Evolutionary conservation across 2,888 invertebrate species (phyloP).

Genomic region (Corythucha ciliata): DNA sequence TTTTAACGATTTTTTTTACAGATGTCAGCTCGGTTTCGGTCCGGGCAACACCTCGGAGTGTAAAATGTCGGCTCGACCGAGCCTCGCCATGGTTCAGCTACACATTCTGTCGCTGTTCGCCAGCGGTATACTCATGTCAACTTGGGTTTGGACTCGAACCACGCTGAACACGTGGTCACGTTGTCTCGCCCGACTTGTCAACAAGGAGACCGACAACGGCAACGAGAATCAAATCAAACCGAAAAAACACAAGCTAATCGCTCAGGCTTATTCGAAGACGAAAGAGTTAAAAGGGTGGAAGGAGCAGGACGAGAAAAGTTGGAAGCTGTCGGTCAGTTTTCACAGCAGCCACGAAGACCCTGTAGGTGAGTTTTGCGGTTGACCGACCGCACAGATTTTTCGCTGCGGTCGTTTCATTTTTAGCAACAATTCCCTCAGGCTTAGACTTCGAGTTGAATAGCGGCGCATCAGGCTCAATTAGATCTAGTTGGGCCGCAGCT

Average conservation of each 20-base stretch:
- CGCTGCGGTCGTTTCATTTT: too few species aligned
- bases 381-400: too few species aligned
- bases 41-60: conserved; percentile 44
- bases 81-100: conserved; percentile 69
- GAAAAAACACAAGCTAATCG: conserved; percentile 83
- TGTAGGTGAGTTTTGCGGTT: conserved; percentile 54
- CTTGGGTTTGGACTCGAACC: conserved; percentile 87
- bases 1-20: conserved; percentile 36
- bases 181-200: conserved; percentile 68
- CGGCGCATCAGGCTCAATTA: conserved; percentile 66
- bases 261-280: conserved; percentile 80
- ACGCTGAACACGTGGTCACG: conserved; percentile 78
- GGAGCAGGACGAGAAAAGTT: conserved; percentile 70
- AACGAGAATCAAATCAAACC: conserved; percentile 54
- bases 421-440: conserved; percentile 45
- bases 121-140: conserved; percentile 78
- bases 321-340: conserved; percentile 76
- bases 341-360: conserved; percentile 84
- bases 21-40: conserved; percentile 42
- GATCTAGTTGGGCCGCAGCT: conserved; percentile 86
- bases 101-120: conserved; percentile 75
- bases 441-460: conserved; percentile 64
- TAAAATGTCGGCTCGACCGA: conserved; percentile 60
- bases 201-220: conserved; percentile 49
- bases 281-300: too few species aligned